Conservation (phyloP, 2,888 invertebrate species). For the Aromia moschata region DNA sequence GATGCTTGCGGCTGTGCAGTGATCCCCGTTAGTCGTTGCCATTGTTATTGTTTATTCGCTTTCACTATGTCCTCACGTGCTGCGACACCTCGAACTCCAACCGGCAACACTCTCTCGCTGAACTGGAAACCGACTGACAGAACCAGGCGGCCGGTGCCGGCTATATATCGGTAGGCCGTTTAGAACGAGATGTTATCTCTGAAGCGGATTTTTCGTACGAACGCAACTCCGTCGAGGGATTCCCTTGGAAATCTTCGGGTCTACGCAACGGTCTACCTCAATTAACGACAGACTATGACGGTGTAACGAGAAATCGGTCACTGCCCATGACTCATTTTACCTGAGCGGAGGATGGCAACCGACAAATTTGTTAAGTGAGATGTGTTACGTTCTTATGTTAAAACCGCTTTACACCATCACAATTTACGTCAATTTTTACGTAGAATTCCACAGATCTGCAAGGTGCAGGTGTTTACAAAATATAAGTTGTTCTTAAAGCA, state of each 20-base stretch:
- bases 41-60: conserved; percentile 31
- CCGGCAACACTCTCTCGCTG: conserved; percentile 27
- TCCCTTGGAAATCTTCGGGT: conserved; percentile 22
- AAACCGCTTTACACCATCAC: no score
- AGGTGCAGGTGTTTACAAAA: no score
- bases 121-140: conserved; percentile 22
- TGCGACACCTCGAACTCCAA: conserved; percentile 6
- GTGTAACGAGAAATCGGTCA: neutral
- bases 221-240: conserved; percentile 18
- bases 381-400: no score
- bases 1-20: conserved; percentile 40
- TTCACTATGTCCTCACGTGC: conserved; percentile 35
- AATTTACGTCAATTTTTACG: no score
- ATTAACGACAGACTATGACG: no score
- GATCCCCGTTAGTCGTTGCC: conserved; percentile 51
- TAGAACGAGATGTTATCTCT: conserved; percentile 11
- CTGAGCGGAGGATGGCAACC: no score
- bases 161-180: conserved; percentile 28
- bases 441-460: no score
- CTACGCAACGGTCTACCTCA: conserved; percentile 4
- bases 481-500: no score
- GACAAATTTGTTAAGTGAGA: no score
- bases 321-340: no score
- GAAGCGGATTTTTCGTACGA: conserved; percentile 25
- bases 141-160: conserved; percentile 16